Base-by-base conservation (phyloP, 2,113 vertebrate species). In the Leptocoma aspasia region DNA sequence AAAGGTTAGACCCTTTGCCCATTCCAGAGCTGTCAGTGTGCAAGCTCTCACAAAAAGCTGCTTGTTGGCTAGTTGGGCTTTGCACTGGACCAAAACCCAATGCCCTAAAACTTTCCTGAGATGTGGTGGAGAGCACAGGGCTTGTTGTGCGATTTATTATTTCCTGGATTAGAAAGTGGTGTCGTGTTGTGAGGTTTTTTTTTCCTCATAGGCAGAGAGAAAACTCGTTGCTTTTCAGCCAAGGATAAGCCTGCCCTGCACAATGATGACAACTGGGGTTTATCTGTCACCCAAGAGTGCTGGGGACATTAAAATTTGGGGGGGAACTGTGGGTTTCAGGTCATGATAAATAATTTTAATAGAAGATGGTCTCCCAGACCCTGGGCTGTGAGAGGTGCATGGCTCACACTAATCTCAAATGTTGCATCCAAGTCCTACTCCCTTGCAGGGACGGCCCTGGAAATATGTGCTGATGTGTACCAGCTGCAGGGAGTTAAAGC, bases 261-360 rank as follows among this genome's bases (percentile, higher is more conserved):
- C 1, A 2, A 4, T 3, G 33, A 57, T 49, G 47, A 49, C 22
- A 63, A 2, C 6, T 24, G 18, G 10, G 35, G 7, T 60, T 76
- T 60, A 21, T 10, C 50, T 80, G 42, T 65, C 28, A 30, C 49
- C 28, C 14, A 26, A 2, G 37, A 69, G 53, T 0, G 0, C 45
- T 65, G 1, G 0, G 17, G 17, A 27, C 26, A 12, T n/a, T 28
- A 27, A 57, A n/a, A 28, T 69, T 13, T 82, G 75, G 37, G 37
- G 20, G 70, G 68, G 18, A 79, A 11, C 49, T 54, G 13, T 47
- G 35, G 3, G 4, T 57, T 85, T 64, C 16, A 68, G 44, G 7
- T 66, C 10, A 21, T 0, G 1, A 49, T 60, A 76, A 68, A 61
- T 59, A 20, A n/a, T 37, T 87, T 37, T 37, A n/a, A 11, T 28